phyloP scores from a whole-genome alignment of 2,797 vertebrate species.

The Gallinago stenura region DNA sequence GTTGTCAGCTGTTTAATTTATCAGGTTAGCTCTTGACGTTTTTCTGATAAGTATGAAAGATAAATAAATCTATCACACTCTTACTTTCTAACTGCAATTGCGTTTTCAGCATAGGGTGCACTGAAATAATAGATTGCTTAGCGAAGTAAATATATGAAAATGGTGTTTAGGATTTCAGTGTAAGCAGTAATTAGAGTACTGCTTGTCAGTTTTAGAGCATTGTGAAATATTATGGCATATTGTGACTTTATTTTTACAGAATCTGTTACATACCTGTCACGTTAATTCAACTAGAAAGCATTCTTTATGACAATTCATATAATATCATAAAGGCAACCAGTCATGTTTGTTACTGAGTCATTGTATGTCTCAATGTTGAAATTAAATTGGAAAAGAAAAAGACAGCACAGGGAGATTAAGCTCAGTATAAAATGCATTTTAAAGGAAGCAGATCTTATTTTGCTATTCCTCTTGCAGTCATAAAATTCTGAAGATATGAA shows the following conservation, averaged over 20 bases:
- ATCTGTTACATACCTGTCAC: slow-evolving; percentile 76
- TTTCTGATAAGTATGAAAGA: slow-evolving; percentile 52
- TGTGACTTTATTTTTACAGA: slow-evolving; percentile 76
- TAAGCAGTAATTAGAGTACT: slow-evolving; percentile 67
- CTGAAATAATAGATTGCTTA: slow-evolving; percentile 70
- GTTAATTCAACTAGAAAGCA: slow-evolving; percentile 75
- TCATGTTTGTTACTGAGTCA: slow-evolving; percentile 73
- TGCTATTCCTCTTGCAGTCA: not conserved
- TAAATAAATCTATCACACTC: slow-evolving; percentile 54
- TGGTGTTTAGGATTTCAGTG: slow-evolving; percentile 65
- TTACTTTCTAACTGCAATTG: slow-evolving; percentile 27
- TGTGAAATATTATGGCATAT: slow-evolving; percentile 79
- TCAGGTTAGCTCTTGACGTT: slow-evolving; percentile 33
- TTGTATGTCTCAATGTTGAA: slow-evolving; percentile 55
- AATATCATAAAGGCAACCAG: slow-evolving; percentile 75
- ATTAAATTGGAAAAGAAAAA: slow-evolving; percentile 54
- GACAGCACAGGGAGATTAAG: slow-evolving; percentile 7
- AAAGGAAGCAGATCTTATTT: slow-evolving; percentile 16
- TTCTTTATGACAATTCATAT: slow-evolving; percentile 76
- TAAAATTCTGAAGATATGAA: not conserved
- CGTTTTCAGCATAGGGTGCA: slow-evolving; percentile 33
- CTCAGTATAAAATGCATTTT: slow-evolving; percentile 37
- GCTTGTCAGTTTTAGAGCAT: slow-evolving; percentile 70
- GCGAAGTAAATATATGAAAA: slow-evolving; percentile 65
- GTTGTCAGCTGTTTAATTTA: slow-evolving; percentile 44